Base-by-base conservation (phyloP, 1,140 invertebrate genomes). In the Zaprionus vittiger region DNA sequence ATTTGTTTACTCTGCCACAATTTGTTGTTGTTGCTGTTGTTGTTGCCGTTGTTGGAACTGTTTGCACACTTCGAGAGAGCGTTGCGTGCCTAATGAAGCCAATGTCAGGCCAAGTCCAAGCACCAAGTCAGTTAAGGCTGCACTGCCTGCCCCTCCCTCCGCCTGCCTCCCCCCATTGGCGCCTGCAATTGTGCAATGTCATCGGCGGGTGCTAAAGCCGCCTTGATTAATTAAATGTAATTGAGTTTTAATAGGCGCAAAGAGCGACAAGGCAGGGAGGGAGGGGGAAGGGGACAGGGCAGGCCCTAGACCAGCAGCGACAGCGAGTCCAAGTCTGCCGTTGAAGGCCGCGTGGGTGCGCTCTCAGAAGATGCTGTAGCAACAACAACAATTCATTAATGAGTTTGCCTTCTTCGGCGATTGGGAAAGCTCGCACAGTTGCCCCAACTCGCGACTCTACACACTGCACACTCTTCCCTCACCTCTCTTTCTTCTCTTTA, bases 181-280 rank as follows among this genome's bases (percentile, higher is more conserved):
- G 68, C 82, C 79, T 55, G 54, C 65, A 62, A 73, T 85, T 85
- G 79, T 86, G 83, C 83, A 85, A 73, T 77, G 81, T 91, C 82
- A 81, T 73, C 38, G 64, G 64, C 72, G 66, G 47, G 20, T n/a
- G 14, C 47, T 20, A 52, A 24, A 52, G 47, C 12, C 54, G 59
- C 75, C 60, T 76, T 90, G 85, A 90, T 89, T 89, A 89, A 83
- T 89, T 89, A 84, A 89, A 89, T 81, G 75, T 89, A 90, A 89
- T 89, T 89, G 85, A 82, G 70, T 75, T 90, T 89, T 89, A 89
- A 89, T 89, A 80, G 81, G 80, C 83, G 41, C 66, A 49, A 54
- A 63, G 63, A 61, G 64, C 12, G 28, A 55, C 70, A 9, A 44
- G 38, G 5, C 15, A 6, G 2, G 1, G 15, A 41, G 2, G 41